Conservation (phyloP, 1,140 invertebrate genomes). For the Drosophila nebulosa region DNA sequence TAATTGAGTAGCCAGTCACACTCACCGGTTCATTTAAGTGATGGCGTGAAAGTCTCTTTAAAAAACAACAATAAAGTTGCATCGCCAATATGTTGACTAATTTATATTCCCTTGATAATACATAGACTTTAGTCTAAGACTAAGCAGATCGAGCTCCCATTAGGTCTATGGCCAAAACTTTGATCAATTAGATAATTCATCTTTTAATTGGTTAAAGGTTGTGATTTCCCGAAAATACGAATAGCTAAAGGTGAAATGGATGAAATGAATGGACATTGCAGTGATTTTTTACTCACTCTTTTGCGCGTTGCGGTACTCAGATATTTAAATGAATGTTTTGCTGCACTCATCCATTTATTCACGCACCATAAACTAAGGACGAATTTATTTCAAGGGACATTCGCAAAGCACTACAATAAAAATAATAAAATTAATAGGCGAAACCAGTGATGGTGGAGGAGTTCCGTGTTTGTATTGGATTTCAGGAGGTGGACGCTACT, state of each 20-base stretch:
- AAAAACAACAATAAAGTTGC: neutral
- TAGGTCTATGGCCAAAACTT: no score
- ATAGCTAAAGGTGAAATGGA: neutral
- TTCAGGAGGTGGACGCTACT: constrained; percentile 2
- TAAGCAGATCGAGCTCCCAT: no score
- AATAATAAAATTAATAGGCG: constrained; percentile 74
- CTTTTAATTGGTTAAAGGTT: no score
- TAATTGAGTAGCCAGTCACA: constrained; percentile 53
- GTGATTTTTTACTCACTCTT: neutral
- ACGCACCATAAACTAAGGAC: constrained; percentile 74
- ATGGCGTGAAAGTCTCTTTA: neutral
- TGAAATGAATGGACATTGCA: neutral
- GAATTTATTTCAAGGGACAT: constrained; percentile 70
- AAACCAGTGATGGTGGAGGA: constrained; percentile 11
- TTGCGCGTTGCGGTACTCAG: constrained; percentile 54
- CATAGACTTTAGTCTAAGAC: no score
- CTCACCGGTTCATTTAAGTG: constrained; percentile 6
- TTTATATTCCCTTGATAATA: no score
- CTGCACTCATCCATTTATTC: constrained; percentile 75
- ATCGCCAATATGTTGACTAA: neutral
- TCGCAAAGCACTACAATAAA: constrained; percentile 63
- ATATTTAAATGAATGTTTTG: constrained; percentile 74
- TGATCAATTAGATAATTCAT: no score
- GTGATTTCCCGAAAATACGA: no score
- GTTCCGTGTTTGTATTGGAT: constrained; percentile 26